Evolutionary conservation across 1,140 invertebrate genomes (phyloP).

Genomic region (Oryctes rhinoceros): DNA sequence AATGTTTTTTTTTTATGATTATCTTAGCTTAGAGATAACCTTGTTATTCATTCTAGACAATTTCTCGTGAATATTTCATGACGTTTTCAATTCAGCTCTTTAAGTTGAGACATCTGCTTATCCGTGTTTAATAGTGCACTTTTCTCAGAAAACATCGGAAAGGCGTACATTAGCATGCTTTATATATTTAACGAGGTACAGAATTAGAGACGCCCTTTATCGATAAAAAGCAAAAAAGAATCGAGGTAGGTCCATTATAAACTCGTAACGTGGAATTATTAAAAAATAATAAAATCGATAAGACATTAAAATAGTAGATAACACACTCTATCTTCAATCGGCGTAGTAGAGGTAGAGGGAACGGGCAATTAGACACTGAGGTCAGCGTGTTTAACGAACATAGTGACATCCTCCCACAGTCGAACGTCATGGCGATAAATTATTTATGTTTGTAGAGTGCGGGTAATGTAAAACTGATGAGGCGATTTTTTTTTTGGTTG

Average conservation of each 20-base stretch:
- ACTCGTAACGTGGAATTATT: conserved; percentile 7
- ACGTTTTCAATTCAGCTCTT: too few relatives aligned
- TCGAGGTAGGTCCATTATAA: neutral
- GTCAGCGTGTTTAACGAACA: neutral
- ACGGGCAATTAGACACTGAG: neutral
- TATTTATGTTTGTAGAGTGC: neutral
- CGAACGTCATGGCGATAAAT: neutral
- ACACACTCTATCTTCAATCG: neutral
- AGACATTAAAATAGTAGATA: conserved; percentile 4
- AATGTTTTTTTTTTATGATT: too few relatives aligned
- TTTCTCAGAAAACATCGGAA: too few relatives aligned
- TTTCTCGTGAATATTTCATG: too few relatives aligned
- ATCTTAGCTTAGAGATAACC: too few relatives aligned
- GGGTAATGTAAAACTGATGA: conserved; percentile 2
- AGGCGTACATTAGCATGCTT: neutral
- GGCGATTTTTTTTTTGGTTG: neutral
- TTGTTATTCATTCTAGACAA: too few relatives aligned
- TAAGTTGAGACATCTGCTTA: too few relatives aligned
- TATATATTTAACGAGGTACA: neutral
- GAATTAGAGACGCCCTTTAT: conserved; percentile 10
- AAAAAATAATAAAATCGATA: conserved; percentile 17
- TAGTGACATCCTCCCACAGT: neutral
- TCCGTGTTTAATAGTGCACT: too few relatives aligned
- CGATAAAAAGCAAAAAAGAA: neutral
- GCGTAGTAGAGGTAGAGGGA: neutral